Evolutionary conservation across 2,888 invertebrate species (phyloP), one percentile per base, ranked within the genome.

Genomic region (Erebia aethiops): DNA sequence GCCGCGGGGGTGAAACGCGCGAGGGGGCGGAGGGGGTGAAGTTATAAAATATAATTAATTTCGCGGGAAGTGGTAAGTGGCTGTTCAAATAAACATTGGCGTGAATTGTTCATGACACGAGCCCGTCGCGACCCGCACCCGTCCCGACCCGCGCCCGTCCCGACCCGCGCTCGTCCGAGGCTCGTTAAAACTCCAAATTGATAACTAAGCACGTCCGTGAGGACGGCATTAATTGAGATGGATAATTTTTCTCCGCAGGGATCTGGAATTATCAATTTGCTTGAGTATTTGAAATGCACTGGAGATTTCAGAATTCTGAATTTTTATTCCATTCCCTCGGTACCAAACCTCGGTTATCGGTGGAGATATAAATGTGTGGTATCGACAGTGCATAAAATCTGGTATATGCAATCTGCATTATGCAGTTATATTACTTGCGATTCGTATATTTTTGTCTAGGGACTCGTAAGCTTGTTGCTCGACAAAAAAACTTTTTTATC

Each of bases 71-170:
- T 14, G 58, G 1, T 14, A 16, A 16, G 16, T 4, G 41, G 43
- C 60, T 16, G 60, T 35, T 60, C n/a, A 43, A 58, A 58, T 16
- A 43, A 60, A 60, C 60, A 60, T 60, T 60, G 2, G 16, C 43
- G n/a, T 16, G 4, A 41, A n/a, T 41, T 7, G 54, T 2, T 52
- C 54, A 18, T 18, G 54, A 13, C 21, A 1, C 21, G 21, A 1
- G 21, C 21, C 21, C 1, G 21, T 21, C 21, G 1, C 21, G 21
- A 21, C 21, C 21, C 21, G 21, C 1, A 2, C 21, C 21, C 21
- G 21, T 21, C 21, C 21, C 2, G 21, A 21, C 21, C 21, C 21
- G 21, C 21, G 21, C 2, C 21, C 1, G 4, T 54, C 54, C 18
- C 54, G 54, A 14, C 51, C n/a, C 18, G 52, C 7, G 14, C n/a